phyloP scores from a whole-genome alignment of 2,797 vertebrate species.

The Luscinia luscinia region DNA sequence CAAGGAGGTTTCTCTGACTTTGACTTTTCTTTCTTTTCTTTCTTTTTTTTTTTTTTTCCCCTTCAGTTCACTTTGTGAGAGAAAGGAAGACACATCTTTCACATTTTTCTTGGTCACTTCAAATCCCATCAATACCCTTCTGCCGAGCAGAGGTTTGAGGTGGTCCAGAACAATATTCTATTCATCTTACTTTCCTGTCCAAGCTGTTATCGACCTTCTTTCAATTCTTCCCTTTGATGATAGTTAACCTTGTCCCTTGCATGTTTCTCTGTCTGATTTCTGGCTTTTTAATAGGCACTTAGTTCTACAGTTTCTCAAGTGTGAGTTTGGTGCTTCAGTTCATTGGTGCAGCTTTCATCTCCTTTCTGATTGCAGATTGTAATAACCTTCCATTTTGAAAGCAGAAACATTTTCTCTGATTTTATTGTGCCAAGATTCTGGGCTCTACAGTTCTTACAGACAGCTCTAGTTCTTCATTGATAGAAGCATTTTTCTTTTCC shows the following conservation, averaged over 20 bases:
- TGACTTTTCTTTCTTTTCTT: background rate
- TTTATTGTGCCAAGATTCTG: background rate
- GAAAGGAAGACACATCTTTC: conserved; percentile 57
- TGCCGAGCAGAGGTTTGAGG: conserved; percentile 41
- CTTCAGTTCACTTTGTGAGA: conserved; percentile 4
- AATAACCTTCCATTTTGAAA: conserved; percentile 41
- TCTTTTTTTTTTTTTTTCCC: background rate
- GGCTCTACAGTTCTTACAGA: background rate
- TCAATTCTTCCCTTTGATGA: conserved; percentile 76
- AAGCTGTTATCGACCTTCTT: conserved; percentile 79
- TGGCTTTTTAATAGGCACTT: conserved; percentile 76
- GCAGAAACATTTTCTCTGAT: conserved; percentile 30
- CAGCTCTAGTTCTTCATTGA: background rate
- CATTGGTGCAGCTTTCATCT: conserved; percentile 57
- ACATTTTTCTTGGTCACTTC: conserved; percentile 74
- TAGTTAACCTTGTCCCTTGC: conserved; percentile 78
- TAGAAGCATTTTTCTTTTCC: background rate
- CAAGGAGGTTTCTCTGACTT: conserved; percentile 27
- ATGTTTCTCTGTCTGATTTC: conserved; percentile 75
- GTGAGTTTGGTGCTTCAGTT: conserved; percentile 49
- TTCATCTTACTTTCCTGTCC: conserved; percentile 74
- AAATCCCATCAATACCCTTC: conserved; percentile 74
- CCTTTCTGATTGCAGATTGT: conserved; percentile 43
- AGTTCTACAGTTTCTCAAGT: conserved; percentile 52
- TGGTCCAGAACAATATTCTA: conserved; percentile 69